A percentile compares a stretch with the other conserved stretches of the same genome.
Conservation (phyloP, 2,113 vertebrate genomes). For the Lagopus leucura region DNA sequence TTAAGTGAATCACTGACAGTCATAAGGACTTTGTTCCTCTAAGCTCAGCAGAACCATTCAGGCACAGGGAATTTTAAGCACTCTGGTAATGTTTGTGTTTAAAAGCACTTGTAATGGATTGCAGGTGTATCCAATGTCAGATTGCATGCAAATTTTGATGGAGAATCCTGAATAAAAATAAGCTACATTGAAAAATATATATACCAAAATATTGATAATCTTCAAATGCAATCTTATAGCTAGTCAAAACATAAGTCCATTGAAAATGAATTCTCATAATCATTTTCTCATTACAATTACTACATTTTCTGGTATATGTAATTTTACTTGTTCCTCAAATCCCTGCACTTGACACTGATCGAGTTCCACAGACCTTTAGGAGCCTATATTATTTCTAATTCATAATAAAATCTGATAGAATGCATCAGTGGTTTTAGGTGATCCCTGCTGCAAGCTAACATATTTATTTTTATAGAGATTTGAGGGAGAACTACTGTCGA, state of each 20-base stretch:
- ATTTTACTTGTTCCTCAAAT: neutral
- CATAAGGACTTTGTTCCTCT: neutral
- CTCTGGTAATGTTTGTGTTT: neutral
- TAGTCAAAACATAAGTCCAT: neutral
- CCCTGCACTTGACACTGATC: neutral
- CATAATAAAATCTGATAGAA: slow-evolving; percentile 13
- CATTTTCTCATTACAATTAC: neutral
- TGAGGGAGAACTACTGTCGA: slow-evolving; percentile 96
- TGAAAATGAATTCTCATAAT: neutral
- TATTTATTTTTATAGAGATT: slow-evolving; percentile 84
- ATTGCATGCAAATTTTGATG: slow-evolving; percentile 16
- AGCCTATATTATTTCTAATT: slow-evolving; percentile 9
- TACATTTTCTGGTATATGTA: neutral
- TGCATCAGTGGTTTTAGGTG: neutral
- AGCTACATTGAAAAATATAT: neutral
- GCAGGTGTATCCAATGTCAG: slow-evolving; percentile 15
- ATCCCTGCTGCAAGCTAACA: slow-evolving; percentile 31
- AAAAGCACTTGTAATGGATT: slow-evolving; percentile 38
- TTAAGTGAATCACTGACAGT: slow-evolving; percentile 42
- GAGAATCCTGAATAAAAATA: neutral
- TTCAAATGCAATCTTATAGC: neutral
- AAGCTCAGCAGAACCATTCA: neutral
- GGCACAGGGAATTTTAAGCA: neutral
- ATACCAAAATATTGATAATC: neutral
- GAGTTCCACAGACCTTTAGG: neutral